Base-by-base conservation (phyloP, 2,113 vertebrate species). In the Siphamia tubifer region DNA sequence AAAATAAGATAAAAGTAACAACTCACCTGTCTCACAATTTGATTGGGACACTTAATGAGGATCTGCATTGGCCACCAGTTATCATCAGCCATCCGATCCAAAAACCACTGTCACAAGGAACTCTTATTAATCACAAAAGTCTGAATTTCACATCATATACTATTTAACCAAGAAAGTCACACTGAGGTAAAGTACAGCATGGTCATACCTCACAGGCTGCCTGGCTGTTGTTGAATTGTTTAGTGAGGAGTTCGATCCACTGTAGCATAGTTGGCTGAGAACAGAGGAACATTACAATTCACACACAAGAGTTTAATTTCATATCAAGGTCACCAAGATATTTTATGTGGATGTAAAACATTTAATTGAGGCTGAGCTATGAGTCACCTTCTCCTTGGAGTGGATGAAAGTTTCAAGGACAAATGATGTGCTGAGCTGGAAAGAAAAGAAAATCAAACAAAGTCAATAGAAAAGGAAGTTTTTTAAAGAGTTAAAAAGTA, bases 61-160 rank as follows among this genome's bases (percentile, higher is more conserved):
- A 99, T 99, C 91, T 99, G 97, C 98, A 99, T 99, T 39, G 98
- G 98, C 98, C 98, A 99, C 98, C 97, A 99, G 90, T 99, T 98
- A 88, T 99, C 97, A 75, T 99, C 97, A 62, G 98, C 98, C 98
- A 99, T 99, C 23, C 96, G 95, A 74, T 99, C 98, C 91, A 99
- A 90, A 93, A 99, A 99, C 98, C 98, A 99, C 98, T 99, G 88
- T 73, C 87, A 57, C 15, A 28, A 30, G 71, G 4, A 25, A 6
- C 1, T 21, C 4, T n/a, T 3, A 10, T 15, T 11, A 4, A 6
- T 17, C 2, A 15, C 16, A 15, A 38, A 15, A n/a, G n/a, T n/a
- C n/a, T n/a, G n/a, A n/a, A n/a, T n/a, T n/a, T n/a, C n/a, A n/a
- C n/a, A n/a, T n/a, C n/a, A n/a, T n/a, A n/a, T n/a, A n/a, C n/a